Evolutionary conservation across 2,888 invertebrate species (phyloP), one percentile per base, ranked within the genome.

Genomic region (Noctuana brunneofusca): DNA sequence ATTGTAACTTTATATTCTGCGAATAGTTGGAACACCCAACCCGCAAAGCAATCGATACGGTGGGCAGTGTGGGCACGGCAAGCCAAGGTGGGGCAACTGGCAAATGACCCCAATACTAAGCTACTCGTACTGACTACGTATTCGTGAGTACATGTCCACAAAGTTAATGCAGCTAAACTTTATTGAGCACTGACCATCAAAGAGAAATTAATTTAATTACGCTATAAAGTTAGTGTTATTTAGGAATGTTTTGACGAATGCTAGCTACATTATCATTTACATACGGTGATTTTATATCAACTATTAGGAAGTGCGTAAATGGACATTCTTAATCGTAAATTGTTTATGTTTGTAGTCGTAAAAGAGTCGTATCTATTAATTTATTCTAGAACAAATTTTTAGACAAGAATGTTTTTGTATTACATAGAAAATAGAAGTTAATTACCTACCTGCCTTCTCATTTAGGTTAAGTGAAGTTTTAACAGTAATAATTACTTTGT

Each of bases 21-120:
- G 49, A 35, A 50, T n/a, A 58, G 58, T 18, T 38, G 48, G 48
- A 58, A 35, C 49, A 58, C 49, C 38, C 22, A 52, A 30, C 41
- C 58, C 58, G 52, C 58, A 58, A 58, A 27, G 41, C 58, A 58
- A 58, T 58, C 58, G 58, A 58, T 58, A 50, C 58, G 58, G 49
- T 58, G 58, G 58, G 50, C 16, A 50, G 50, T 50, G 49, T 58
- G 58, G 58, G 50, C 16, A 41, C 6, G 9, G 41, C 50, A 52
- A 41, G 35, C 50, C 18, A 38, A 58, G 58, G 52, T 20, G 38
- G 41, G 41, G 50, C 58, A 41, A 41, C 16, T 41, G 41, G 50
- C 58, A 41, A 41, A 16, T 41, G 41, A 38, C 38, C 38, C 38
- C n/a, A 35, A 38, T 38, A 14, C 14, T 14, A 14, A 1, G 35